Evolutionary conservation across 2,797 vertebrate species (phyloP).

Genomic region (Astyanax mexicanus): DNA sequence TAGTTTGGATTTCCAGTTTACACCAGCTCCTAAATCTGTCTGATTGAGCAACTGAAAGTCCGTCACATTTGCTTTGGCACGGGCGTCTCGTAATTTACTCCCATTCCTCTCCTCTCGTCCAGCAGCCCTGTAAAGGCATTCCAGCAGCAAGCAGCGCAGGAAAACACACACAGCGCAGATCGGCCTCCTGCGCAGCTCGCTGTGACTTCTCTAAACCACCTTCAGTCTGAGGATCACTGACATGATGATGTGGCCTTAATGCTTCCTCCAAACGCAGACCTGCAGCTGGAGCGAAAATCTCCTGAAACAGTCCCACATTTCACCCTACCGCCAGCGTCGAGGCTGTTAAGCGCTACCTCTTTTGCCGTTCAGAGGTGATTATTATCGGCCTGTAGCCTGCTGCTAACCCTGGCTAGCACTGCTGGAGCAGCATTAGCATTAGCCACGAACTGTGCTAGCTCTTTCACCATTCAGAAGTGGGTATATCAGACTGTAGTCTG

Average conservation of each 20-base stretch:
- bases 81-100: constrained; percentile 8
- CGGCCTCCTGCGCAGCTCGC: background rate
- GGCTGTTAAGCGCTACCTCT: too few relatives aligned
- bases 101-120: constrained; percentile 21
- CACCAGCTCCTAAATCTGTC: constrained; percentile 13
- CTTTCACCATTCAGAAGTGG: too few relatives aligned
- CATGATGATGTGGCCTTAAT: constrained; percentile 14
- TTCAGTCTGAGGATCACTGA: constrained; percentile 36
- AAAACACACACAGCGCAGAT: constrained; percentile 24
- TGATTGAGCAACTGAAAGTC: constrained; percentile 4
- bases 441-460: too few relatives aligned
- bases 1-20: constrained; percentile 20
- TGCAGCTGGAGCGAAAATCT: background rate
- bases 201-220: constrained; percentile 29
- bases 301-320: background rate
- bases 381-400: too few relatives aligned
- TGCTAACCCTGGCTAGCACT: too few relatives aligned
- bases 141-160: constrained; percentile 21
- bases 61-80: constrained; percentile 20
- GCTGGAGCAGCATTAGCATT: too few relatives aligned
- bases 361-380: too few relatives aligned
- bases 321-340: background rate
- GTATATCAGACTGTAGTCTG: too few relatives aligned
- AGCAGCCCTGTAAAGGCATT: constrained; percentile 22
- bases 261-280: constrained; percentile 4